Conservation (phyloP, 2,797 vertebrate species). For the Craterocephalus amniculus region DNA sequence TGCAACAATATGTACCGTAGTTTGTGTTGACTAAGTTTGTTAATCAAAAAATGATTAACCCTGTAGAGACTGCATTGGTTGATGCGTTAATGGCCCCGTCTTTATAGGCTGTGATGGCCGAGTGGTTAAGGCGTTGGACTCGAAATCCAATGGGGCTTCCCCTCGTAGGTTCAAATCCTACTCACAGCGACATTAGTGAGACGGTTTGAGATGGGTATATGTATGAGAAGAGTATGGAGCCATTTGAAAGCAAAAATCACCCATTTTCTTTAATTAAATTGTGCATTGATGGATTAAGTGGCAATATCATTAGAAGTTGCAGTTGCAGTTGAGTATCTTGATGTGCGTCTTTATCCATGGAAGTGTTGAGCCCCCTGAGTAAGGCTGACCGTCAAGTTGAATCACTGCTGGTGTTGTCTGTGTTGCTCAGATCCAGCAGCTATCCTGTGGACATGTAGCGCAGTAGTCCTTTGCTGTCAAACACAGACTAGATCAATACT, state of each 20-base stretch:
- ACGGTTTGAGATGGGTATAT: too few species aligned
- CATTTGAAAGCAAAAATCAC: too few species aligned
- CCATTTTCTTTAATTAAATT: too few species aligned
- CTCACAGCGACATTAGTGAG: too few species aligned
- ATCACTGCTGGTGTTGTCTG: conserved; percentile 48
- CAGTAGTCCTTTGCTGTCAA: conserved; percentile 44
- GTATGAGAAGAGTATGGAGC: too few species aligned
- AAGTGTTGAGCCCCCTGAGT: conserved; percentile 48
- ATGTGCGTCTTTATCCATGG: conserved; percentile 35
- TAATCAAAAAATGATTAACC: conserved; percentile 57
- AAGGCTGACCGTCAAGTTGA: conserved; percentile 13
- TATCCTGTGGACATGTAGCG: conserved; percentile 50
- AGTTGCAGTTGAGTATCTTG: conserved; percentile 21
- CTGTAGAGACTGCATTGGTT: conserved; percentile 11
- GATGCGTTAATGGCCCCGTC: neutral
- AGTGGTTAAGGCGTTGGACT: too few species aligned
- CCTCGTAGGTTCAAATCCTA: too few species aligned
- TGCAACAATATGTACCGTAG: conserved; percentile 63
- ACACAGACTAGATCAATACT: conserved; percentile 75
- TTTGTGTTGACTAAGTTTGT: conserved; percentile 65
- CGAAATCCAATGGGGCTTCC: too few species aligned
- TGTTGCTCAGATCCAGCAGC: conserved; percentile 11
- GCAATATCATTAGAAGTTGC: conserved; percentile 27
- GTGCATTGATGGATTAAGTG: neutral
- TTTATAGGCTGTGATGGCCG: too few species aligned